Conservation (phyloP, 2,113 vertebrate genomes). For the Rousettus leschenaultii region DNA sequence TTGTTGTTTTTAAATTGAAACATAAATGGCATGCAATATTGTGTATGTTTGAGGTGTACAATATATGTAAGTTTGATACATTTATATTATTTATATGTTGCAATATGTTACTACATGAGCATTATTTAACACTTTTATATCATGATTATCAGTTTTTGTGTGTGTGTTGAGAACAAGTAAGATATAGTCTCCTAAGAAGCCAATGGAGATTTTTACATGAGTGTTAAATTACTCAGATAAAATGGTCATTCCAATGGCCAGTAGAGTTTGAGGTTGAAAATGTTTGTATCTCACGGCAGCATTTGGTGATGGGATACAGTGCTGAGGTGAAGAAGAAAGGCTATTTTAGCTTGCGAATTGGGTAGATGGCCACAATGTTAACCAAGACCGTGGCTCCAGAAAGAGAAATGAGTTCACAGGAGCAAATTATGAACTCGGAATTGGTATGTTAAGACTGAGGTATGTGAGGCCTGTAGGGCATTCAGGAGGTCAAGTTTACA, state of each 20-base stretch:
- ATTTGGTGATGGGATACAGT: background rate
- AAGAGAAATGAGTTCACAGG: background rate
- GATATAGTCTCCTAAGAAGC: background rate
- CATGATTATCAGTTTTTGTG: background rate
- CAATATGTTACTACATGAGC: background rate
- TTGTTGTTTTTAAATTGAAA: background rate
- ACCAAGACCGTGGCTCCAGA: background rate
- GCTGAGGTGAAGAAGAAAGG: background rate
- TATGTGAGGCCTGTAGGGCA: background rate
- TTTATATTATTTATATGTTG: background rate
- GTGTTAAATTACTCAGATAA: background rate
- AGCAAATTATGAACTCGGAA: background rate
- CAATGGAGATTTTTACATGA: background rate
- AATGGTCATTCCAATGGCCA: background rate
- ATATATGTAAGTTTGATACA: background rate
- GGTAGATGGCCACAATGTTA: too few species aligned
- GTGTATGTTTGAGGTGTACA: background rate
- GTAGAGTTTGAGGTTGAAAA: background rate
- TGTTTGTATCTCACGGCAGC: background rate
- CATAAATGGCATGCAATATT: background rate
- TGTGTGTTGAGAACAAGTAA: background rate
- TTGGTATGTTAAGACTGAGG: background rate
- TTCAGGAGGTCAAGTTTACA: background rate
- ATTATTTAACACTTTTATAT: background rate
- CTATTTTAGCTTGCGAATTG: background rate